These are phyloP conservation scores for Spheniscus humboldti DNA, from an alignment of 2,797 vertebrate species.

Conservation along the genomic window DNA sequence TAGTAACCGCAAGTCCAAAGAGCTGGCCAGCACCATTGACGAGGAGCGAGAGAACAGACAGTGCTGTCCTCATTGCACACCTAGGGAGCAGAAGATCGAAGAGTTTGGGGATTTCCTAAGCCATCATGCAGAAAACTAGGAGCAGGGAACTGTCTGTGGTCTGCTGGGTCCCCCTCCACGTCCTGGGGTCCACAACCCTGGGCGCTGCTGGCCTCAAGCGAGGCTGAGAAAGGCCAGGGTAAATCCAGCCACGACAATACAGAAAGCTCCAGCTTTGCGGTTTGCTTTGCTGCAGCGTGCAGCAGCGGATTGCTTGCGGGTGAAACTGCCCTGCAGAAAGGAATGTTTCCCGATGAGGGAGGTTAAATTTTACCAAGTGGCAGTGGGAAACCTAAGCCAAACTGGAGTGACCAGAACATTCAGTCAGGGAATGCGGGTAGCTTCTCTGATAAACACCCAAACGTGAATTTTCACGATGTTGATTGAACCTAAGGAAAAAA, in stretches of 20 bases:
- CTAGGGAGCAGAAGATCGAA: background rate
- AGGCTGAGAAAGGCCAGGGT: background rate
- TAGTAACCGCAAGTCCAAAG: background rate
- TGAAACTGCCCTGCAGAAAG: background rate
- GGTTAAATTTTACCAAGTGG: background rate
- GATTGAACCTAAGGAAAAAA: background rate
- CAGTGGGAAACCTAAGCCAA: background rate
- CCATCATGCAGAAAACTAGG: accelerated
- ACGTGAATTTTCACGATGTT: background rate
- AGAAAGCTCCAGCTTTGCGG: background rate
- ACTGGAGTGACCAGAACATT: background rate
- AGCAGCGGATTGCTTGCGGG: background rate
- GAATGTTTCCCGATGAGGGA: background rate
- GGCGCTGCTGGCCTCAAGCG: no score
- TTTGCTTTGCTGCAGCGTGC: background rate
- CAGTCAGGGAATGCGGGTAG: background rate
- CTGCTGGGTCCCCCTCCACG: background rate
- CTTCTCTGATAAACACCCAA: background rate
- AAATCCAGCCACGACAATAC: accelerated
- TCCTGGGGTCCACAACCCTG: background rate
- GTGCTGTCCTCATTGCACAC: background rate
- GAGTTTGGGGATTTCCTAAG: background rate
- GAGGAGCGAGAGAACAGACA: background rate
- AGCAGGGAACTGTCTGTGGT: background rate
- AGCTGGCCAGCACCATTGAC: background rate